phyloP scores from a whole-genome alignment of 2,797 vertebrate species.

The Choloepus didactylus region DNA sequence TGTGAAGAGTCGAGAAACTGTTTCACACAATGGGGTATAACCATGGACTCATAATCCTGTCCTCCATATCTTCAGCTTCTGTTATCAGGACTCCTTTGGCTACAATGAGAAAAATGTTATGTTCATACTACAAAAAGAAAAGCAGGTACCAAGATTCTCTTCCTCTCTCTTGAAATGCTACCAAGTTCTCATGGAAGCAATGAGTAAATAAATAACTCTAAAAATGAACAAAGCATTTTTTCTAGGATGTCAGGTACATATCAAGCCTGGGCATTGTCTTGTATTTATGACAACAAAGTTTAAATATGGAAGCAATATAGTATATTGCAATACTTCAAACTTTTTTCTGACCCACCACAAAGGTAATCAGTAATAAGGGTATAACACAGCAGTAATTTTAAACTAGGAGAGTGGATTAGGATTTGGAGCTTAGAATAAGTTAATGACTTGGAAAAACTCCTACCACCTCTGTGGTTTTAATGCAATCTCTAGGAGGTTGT shows the following conservation, averaged over 20 bases:
- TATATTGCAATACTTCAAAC: background rate
- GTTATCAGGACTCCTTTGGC: background rate
- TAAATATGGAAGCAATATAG: background rate
- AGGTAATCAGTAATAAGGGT: background rate
- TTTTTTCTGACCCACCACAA: background rate
- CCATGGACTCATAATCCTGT: background rate
- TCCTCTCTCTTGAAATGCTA: background rate
- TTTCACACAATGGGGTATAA: background rate
- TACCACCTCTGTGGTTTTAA: background rate
- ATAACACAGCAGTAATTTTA: background rate
- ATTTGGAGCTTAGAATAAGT: background rate
- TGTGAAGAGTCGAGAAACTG: background rate
- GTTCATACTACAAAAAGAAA: background rate
- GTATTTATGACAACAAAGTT: slow-evolving; percentile 49
- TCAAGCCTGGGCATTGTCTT: slow-evolving; percentile 12
- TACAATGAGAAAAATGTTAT: background rate
- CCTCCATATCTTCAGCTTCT: background rate
- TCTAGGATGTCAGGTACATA: background rate
- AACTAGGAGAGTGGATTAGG: background rate
- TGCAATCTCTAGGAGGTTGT: background rate
- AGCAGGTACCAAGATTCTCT: background rate
- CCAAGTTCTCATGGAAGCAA: slow-evolving; percentile 7
- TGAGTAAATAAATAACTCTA: background rate
- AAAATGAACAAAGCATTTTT: slow-evolving; percentile 1
- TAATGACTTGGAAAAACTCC: slow-evolving; percentile 6